Evolutionary conservation across 2,113 vertebrate species (phyloP).

Genomic region (Cyanoderma ruficeps): DNA sequence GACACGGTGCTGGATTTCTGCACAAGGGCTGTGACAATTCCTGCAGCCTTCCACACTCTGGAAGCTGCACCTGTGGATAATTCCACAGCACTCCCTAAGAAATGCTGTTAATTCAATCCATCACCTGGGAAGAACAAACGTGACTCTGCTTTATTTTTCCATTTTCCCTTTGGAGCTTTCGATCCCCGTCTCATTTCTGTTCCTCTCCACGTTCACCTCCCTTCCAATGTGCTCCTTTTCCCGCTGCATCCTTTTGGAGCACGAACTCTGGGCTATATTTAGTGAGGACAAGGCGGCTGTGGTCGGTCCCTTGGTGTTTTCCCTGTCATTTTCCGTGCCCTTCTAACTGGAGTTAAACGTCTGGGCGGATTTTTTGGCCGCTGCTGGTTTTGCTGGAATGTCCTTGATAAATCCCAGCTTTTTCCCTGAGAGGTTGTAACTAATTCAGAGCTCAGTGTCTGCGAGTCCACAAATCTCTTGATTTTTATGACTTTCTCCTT

Average conservation of each 20-base stretch:
- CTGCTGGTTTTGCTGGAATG: background rate
- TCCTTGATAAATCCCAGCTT: slow-evolving; percentile 41
- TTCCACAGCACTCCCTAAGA: background rate
- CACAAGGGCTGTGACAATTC: background rate
- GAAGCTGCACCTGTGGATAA: background rate
- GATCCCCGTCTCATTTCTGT: background rate
- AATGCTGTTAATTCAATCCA: background rate
- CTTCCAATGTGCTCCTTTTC: background rate
- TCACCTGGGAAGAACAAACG: background rate
- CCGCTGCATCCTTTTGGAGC: background rate
- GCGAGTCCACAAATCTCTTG: background rate
- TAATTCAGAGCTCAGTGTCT: background rate
- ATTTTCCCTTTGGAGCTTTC: background rate
- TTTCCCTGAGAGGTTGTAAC: background rate
- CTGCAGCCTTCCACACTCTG: background rate
- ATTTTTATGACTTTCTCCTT: background rate
- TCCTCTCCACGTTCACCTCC: background rate
- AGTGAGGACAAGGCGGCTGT: background rate
- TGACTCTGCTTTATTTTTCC: background rate
- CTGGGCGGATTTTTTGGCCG: background rate
- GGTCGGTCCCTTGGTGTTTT: background rate
- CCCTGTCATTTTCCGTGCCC: slow-evolving; percentile 12
- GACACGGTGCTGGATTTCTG: background rate
- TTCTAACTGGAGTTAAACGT: background rate
- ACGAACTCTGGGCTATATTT: slow-evolving; percentile 17